phyloP scores from a whole-genome alignment of 2,888 invertebrate genomes.

The Tenthredo livida region DNA sequence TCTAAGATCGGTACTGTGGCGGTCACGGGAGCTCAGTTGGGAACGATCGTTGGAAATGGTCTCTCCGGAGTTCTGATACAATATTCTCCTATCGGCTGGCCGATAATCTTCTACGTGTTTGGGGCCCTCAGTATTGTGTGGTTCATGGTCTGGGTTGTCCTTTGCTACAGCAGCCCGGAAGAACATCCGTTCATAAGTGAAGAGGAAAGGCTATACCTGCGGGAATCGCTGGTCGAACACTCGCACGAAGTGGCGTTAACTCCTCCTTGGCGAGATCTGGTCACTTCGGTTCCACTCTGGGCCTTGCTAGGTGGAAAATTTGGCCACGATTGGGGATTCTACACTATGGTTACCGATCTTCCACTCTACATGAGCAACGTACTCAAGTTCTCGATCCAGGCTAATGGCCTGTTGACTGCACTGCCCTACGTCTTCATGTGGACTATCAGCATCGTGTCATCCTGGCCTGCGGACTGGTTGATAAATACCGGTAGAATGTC shows the following conservation, averaged over 20 bases:
- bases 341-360: constrained; percentile 86
- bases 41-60: constrained; percentile 65
- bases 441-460: constrained; percentile 83
- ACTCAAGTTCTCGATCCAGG: constrained; percentile 83
- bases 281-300: constrained; percentile 71
- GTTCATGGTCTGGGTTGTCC: constrained; percentile 82
- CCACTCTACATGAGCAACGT: constrained; percentile 87
- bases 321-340: constrained; percentile 87
- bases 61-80: constrained; percentile 64
- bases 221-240: constrained; percentile 80
- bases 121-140: constrained; percentile 85
- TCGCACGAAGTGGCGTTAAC: constrained; percentile 76
- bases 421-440: constrained; percentile 85
- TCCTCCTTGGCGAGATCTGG: constrained; percentile 87
- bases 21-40: constrained; percentile 70
- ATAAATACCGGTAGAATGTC: constrained; percentile 82
- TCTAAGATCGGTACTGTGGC: constrained; percentile 72
- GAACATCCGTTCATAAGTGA: constrained; percentile 81
- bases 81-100: constrained; percentile 81
- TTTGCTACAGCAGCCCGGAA: constrained; percentile 80
- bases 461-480: constrained; percentile 85
- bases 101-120: constrained; percentile 87
- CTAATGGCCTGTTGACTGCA: constrained; percentile 83
- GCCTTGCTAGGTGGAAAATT: constrained; percentile 78
- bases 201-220: constrained; percentile 79